phyloP scores from a whole-genome alignment of 2,113 vertebrate species.

The Zosterops hypoxanthus region DNA sequence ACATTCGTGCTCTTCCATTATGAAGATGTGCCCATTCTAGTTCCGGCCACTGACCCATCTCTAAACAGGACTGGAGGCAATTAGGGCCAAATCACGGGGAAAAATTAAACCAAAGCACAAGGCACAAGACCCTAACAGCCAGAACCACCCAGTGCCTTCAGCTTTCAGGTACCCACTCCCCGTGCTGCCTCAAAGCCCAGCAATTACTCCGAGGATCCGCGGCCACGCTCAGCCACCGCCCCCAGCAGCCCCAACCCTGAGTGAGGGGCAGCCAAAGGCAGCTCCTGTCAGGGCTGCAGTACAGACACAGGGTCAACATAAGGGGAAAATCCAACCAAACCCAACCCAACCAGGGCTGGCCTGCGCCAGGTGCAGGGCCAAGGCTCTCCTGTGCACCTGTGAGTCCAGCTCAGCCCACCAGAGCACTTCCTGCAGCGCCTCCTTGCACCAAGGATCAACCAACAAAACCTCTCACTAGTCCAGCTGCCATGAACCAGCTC shows the following conservation, averaged over 20 bases:
- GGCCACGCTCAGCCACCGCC: fast-evolving
- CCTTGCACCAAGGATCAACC: fast-evolving
- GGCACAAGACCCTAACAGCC: fast-evolving
- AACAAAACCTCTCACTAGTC: background rate
- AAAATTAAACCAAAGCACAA: background rate
- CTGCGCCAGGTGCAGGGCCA: no score
- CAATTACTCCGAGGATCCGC: fast-evolving
- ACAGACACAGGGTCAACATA: fast-evolving
- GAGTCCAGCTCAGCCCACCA: background rate
- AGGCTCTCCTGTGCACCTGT: background rate
- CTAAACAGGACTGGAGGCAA: background rate
- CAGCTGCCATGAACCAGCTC: background rate
- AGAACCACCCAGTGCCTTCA: background rate
- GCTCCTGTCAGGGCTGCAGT: fast-evolving
- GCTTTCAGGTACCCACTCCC: background rate
- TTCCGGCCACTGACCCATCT: background rate
- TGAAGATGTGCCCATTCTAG: fast-evolving
- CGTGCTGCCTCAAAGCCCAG: background rate
- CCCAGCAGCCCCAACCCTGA: fast-evolving
- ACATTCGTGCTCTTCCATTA: fast-evolving
- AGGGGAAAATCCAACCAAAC: background rate
- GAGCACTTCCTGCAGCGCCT: background rate
- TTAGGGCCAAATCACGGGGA: background rate
- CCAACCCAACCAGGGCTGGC: no score
- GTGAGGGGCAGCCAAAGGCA: fast-evolving